A percentile compares a stretch with the other conserved stretches of the same genome.
Conservation (phyloP, 2,113 vertebrate genomes). For the Anguilla japonica region DNA sequence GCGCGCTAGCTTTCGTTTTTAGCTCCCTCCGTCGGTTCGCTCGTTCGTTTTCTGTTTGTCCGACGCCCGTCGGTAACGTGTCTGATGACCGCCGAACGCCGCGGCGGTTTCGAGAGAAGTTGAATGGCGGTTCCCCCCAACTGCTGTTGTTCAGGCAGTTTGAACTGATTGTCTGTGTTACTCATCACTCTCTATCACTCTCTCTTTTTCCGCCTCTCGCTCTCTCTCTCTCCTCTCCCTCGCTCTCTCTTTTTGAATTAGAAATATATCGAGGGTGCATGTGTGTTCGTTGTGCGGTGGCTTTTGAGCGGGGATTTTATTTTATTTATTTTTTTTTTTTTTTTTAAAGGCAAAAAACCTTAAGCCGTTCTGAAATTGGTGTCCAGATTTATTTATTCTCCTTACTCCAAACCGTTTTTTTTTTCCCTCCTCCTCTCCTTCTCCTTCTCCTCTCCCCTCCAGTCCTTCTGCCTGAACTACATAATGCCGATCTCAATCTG, state of each 20-base stretch:
- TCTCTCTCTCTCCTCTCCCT: background rate
- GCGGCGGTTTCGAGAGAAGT: too few species aligned
- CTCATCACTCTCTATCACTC: background rate
- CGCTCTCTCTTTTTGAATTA: background rate
- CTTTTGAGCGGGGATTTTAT: too few species aligned
- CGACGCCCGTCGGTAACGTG: background rate
- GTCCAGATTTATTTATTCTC: background rate
- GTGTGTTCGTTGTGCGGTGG: background rate
- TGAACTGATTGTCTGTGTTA: too few species aligned
- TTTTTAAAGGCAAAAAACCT: too few species aligned
- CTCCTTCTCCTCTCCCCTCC: too few species aligned
- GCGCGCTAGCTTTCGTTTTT: background rate
- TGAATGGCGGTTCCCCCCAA: background rate
- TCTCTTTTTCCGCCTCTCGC: background rate
- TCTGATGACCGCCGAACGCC: background rate
- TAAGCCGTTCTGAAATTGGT: background rate
- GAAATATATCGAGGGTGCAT: background rate
- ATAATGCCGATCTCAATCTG: background rate
- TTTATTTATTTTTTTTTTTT: too few species aligned
- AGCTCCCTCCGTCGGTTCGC: slow-evolving; percentile 11
- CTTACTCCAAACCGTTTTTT: background rate
- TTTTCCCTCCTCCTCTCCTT: background rate
- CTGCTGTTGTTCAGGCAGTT: too few species aligned
- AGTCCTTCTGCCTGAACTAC: background rate
- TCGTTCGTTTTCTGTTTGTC: background rate